phyloP scores from a whole-genome alignment of 2,797 vertebrate genomes.

The Galaxias olidus region DNA sequence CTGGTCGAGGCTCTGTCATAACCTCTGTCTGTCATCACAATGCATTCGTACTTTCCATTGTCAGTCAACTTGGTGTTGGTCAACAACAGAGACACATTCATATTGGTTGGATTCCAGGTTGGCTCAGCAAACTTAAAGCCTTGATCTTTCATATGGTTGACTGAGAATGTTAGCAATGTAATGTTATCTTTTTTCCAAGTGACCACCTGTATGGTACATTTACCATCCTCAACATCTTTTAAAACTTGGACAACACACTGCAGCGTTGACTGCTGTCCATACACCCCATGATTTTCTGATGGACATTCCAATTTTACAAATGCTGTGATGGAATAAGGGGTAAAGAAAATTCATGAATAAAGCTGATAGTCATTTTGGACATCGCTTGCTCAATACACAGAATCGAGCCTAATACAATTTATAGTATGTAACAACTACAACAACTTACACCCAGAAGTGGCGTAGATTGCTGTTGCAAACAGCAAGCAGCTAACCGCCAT shows the following conservation, averaged over 20 bases:
- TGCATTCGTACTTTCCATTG: background rate
- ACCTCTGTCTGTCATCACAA: background rate
- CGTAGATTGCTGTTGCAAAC: no score
- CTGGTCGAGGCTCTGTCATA: fast-evolving
- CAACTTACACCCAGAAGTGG: no score
- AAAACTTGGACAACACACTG: constrained; percentile 20
- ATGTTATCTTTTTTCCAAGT: constrained; percentile 31
- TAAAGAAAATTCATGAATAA: background rate
- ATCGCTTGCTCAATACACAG: no score
- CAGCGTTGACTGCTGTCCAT: constrained; percentile 41
- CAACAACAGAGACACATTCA: constrained; percentile 64
- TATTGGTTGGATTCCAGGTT: background rate
- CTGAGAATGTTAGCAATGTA: fast-evolving
- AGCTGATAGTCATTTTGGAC: background rate
- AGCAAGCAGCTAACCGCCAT: no score
- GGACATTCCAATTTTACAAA: constrained; percentile 12
- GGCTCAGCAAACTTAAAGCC: constrained; percentile 30
- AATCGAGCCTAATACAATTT: no score
- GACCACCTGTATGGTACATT: fast-evolving
- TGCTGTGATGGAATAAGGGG: constrained; percentile 21
- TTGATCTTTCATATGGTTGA: fast-evolving
- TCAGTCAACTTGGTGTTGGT: constrained; percentile 27
- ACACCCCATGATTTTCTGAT: fast-evolving
- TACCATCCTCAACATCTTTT: fast-evolving
- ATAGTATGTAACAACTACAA: no score